Base-by-base conservation (phyloP, 1,140 invertebrate species). In the Meloidogyne chitwoodi region DNA sequence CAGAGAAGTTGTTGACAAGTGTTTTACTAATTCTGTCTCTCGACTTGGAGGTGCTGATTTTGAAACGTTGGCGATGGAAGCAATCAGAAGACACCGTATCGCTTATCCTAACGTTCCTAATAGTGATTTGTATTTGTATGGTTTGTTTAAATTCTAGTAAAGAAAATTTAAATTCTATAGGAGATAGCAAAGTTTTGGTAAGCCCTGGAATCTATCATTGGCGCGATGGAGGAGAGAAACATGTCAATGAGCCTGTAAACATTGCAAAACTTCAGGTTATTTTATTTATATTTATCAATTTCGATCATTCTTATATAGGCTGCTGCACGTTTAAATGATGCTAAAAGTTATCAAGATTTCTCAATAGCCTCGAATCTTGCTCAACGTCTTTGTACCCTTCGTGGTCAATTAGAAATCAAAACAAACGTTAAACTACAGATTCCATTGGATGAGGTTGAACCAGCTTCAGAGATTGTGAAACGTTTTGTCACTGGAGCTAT, bases 141-240 rank as follows among this genome's bases (percentile, higher is more conserved):
- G 79, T 79, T 76, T 61, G 27, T 26, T 31, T 73, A 5, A 0
- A 71, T 2, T 74, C 16, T 75, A 10, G 5, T 3, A 22, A 29
- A 10, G 10, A 8, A 34, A 10, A 75, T 12, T 72, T 77, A 83
- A 68, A 70, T 64, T 70, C 76, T 72, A 14, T 65, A 77, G 77
- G 87, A 63, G 96, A 98, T 87, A 88, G 89, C 31, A 80, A 88
- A 31, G 91, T 98, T 8, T 90, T 98, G 11, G 91, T 93, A 74
- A 97, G 97, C 89, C 94, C 94, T 44, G 96, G 96, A 34, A 91
- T 92, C 79, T 98, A 94, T 85, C 94, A 98, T 88, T 98, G 95
- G 95, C 91, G 96, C 83, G 91, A 92, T 77, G 96, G 96, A 3
- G 96, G 96, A 14, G 96, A 99, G 89, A 95, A 95, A 82, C 96